These are phyloP conservation scores for Candidula unifasciata DNA, from an alignment of 2,888 invertebrate species.

Conservation along the genomic window DNA sequence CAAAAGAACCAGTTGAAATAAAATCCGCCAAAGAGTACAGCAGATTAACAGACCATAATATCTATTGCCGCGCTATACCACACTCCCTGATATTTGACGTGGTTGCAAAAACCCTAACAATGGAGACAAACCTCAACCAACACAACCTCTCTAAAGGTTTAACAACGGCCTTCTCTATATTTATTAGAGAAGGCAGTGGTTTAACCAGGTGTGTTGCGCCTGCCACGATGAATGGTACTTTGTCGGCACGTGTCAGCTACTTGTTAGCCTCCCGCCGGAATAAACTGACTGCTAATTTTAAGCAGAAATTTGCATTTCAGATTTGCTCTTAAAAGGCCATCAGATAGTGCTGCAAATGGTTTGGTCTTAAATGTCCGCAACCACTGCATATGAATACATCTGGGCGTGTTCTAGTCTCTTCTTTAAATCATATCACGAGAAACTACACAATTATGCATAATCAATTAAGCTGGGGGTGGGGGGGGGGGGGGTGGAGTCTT, in stretches of 20 bases:
- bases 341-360: background rate
- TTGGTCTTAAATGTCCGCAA: background rate
- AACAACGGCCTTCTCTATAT: background rate
- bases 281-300: background rate
- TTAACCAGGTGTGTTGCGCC: background rate
- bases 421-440: no score
- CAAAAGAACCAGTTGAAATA: no score
- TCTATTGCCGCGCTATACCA: no score
- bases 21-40: no score
- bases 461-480: no score
- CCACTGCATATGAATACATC: background rate
- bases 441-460: no score
- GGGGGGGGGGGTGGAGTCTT: no score
- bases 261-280: background rate
- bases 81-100: no score
- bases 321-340: background rate
- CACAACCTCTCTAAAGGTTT: background rate
- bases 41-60: no score
- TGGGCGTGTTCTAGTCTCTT: no score
- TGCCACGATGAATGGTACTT: conserved; percentile 1
- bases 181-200: no score
- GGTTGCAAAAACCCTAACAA: background rate
- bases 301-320: background rate
- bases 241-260: background rate
- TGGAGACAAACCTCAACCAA: background rate